phyloP scores from a whole-genome alignment of 2,797 vertebrate species.

The Lateolabrax maculatus region DNA sequence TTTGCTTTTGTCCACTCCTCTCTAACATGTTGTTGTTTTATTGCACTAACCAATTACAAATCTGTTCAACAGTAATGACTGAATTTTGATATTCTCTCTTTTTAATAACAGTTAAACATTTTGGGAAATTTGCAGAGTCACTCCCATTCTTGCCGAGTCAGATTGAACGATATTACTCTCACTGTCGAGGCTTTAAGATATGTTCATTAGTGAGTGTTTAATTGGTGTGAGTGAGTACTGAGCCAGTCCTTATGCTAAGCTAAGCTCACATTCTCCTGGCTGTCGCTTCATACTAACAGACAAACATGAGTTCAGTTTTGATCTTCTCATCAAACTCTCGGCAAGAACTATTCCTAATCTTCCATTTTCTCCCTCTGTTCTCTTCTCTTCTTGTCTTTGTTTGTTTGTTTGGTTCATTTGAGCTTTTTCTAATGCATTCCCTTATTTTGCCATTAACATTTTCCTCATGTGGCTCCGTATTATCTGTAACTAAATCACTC shows the following conservation, averaged over 20 bases:
- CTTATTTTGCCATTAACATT: not conserved
- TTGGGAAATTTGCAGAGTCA: too few relatives aligned
- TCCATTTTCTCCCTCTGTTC: not conserved
- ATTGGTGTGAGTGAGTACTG: not conserved
- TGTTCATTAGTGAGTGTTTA: not conserved
- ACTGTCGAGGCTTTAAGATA: not conserved
- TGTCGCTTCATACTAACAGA: not conserved
- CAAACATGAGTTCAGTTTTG: fast-evolving
- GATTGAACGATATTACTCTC: not conserved
- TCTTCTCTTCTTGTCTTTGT: not conserved
- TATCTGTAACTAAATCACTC: not conserved
- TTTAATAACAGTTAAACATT: not conserved
- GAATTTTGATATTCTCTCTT: not conserved
- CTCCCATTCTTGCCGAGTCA: not conserved
- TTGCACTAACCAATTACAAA: not conserved
- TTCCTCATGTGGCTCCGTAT: not conserved
- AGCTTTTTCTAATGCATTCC: not conserved
- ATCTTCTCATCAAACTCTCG: not conserved
- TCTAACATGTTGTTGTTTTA: not conserved
- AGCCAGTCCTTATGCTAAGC: not conserved
- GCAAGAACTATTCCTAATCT: not conserved
- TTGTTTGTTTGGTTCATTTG: not conserved
- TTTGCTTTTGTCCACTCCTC: not conserved
- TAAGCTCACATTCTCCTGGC: not conserved
- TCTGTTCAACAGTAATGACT: not conserved